phyloP scores from a whole-genome alignment of 2,113 vertebrate species.

The Podiceps cristatus region DNA sequence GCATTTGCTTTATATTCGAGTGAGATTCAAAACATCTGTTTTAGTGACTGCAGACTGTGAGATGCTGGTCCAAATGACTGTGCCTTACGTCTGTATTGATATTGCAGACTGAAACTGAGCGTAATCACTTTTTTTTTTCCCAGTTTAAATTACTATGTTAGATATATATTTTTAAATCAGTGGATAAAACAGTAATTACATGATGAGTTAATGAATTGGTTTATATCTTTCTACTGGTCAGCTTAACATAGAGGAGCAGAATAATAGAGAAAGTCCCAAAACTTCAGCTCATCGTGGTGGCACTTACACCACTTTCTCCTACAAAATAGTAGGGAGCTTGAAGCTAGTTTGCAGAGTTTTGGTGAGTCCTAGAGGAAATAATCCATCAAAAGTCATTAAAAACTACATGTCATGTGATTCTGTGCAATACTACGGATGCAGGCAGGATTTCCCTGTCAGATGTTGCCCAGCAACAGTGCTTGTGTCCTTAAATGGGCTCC shows the following conservation, averaged over 20 bases:
- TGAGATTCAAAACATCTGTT: background rate
- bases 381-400: background rate
- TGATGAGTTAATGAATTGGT: background rate
- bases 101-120: background rate
- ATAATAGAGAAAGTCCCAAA: background rate
- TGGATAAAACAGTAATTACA: constrained; percentile 4
- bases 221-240: background rate
- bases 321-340: background rate
- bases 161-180: background rate
- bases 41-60: background rate
- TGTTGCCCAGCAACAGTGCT: background rate
- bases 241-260: background rate
- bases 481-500: background rate
- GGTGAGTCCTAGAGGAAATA: background rate
- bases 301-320: background rate
- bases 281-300: background rate
- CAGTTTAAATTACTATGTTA: background rate
- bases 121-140: background rate
- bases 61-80: background rate
- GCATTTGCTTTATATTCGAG: background rate
- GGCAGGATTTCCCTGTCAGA: background rate
- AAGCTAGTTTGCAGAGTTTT: background rate
- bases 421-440: background rate
- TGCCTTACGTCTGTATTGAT: background rate
- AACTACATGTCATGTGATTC: background rate